These are phyloP conservation scores for Metopolophium dirhodum DNA, from an alignment of 1,140 invertebrate species.

Conservation along the genomic window DNA sequence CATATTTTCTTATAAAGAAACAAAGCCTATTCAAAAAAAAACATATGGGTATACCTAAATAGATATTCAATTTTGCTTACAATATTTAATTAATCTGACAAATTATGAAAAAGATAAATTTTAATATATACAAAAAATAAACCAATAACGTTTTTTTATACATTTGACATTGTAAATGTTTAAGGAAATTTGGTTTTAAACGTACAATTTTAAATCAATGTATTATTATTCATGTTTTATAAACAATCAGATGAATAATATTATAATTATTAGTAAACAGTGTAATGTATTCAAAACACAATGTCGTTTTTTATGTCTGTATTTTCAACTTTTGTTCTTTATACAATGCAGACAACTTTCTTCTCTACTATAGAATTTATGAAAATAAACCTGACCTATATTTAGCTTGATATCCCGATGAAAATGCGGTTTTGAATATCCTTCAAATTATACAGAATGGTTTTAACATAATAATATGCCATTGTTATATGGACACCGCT, in stretches of 20 bases:
- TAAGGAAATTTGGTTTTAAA: not conserved
- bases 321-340: not conserved
- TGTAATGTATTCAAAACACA: not conserved
- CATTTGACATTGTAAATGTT: not conserved
- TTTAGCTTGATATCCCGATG: not conserved
- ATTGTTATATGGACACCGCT: not conserved
- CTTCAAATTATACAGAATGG: not conserved
- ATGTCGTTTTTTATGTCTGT: not conserved
- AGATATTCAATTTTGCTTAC: no score
- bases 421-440: not conserved
- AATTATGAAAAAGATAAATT: not conserved
- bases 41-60: not conserved
- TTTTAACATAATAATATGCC: not conserved
- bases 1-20: not conserved
- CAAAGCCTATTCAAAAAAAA: not conserved
- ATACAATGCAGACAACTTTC: not conserved
- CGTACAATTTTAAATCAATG: not conserved
- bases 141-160: not conserved
- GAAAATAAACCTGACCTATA: constrained; percentile 23
- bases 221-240: not conserved
- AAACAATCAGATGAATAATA: not conserved
- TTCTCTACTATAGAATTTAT: not conserved
- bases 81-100: not conserved
- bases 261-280: not conserved
- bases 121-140: no score